Percentiles rank a stretch among this genome's conserved stretches.
phyloP scores from a whole-genome alignment of 2,113 vertebrate species.

The Gobiocypris rarus region DNA sequence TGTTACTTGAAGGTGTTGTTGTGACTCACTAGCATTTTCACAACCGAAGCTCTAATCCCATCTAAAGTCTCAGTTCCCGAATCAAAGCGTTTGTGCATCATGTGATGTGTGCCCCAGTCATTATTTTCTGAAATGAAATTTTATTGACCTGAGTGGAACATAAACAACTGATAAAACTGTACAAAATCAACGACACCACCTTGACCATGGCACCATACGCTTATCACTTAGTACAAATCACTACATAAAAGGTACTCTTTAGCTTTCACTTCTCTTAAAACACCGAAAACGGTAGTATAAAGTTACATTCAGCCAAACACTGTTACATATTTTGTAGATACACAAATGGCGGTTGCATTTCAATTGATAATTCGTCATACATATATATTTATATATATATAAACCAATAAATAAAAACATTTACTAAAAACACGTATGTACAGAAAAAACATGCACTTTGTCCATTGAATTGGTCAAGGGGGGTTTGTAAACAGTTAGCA shows the following conservation, averaged over 20 bases:
- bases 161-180: slow-evolving; percentile 74
- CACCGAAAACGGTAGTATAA: slow-evolving; percentile 84
- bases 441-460: slow-evolving; percentile 69
- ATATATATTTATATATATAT: slow-evolving; percentile 24
- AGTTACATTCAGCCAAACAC: slow-evolving; percentile 83
- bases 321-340: slow-evolving; percentile 44
- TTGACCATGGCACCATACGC: slow-evolving; percentile 69
- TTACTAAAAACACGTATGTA: slow-evolving; percentile 57
- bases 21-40: slow-evolving; percentile 17
- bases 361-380: slow-evolving; percentile 29
- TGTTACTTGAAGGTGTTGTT: background rate
- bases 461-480: slow-evolving; percentile 46
- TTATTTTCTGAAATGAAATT: slow-evolving; percentile 64
- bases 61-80: background rate
- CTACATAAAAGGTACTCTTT: slow-evolving; percentile 74
- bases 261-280: slow-evolving; percentile 65
- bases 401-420: slow-evolving; percentile 62
- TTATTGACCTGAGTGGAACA: slow-evolving; percentile 88
- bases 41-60: background rate
- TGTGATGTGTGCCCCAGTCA: background rate
- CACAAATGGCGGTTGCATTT: slow-evolving; percentile 42
- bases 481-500: slow-evolving; percentile 71
- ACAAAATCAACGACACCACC: slow-evolving; percentile 76
- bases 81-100: background rate
- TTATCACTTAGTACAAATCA: slow-evolving; percentile 71